These are phyloP conservation scores for Ammodramus savannarum DNA, from an alignment of 2,113 vertebrate genomes.

Conservation along the genomic window DNA sequence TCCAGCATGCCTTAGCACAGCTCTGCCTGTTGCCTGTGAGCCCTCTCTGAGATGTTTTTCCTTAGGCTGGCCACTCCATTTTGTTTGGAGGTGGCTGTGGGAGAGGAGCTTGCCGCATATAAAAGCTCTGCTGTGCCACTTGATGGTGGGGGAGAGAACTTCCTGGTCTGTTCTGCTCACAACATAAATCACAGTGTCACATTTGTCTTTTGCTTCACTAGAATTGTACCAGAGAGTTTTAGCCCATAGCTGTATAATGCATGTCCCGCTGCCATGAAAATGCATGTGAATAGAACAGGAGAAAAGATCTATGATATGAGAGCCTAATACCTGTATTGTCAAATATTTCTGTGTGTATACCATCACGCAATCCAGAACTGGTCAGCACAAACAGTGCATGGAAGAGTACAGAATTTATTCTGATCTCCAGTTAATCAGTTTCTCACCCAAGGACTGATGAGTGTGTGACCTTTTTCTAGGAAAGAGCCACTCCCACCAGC, in stretches of 20 bases:
- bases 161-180: neutral
- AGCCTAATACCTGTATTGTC: neutral
- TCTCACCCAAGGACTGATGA: neutral
- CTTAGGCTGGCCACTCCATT: neutral
- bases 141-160: neutral
- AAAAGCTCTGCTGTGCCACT: neutral
- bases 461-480: neutral
- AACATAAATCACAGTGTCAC: neutral
- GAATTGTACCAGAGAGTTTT: neutral
- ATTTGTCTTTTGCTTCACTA: neutral
- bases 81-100: neutral
- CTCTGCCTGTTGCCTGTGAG: neutral
- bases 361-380: neutral
- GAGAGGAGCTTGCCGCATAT: neutral
- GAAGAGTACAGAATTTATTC: neutral
- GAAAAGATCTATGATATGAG: neutral
- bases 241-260: neutral
- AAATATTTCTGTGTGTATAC: neutral
- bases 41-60: neutral
- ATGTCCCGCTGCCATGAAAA: neutral
- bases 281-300: neutral
- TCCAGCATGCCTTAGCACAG: neutral
- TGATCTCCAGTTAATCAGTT: neutral
- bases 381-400: neutral
- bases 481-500: neutral